Evolutionary conservation across 1,140 invertebrate genomes (phyloP), one percentile per base, ranked within the genome.

Genomic region (Ceratina japonica): DNA sequence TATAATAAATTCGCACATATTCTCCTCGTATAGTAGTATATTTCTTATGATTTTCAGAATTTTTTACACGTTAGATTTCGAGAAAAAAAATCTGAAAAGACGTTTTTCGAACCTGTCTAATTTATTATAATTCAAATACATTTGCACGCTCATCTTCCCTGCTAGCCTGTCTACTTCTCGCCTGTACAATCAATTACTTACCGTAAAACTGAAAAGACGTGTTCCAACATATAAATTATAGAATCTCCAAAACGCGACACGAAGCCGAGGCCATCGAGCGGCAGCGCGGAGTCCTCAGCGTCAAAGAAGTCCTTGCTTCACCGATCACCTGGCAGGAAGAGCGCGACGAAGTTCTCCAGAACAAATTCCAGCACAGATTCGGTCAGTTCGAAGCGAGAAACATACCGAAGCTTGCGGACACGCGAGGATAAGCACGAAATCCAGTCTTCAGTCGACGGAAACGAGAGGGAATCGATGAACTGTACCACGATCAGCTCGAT

Each of bases 401-500:
- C 66, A 15, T 3, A n/a, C 4, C 63, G n/a, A 1, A 12, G 27
- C 10, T 54, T 54, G 51, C 49, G 16, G 4, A 70, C n/a, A 51
- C 74, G 51, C 22, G 51, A 64, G 18, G 62, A 44, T 44, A 66
- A 31, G 24, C 65, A 4, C 8, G 18, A 66, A 18, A 52, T 37
- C 0, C 15, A 56, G 3, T 78, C 68, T 2, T 80, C 74, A 24
- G 37, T 56, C 31, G 74, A 86, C 20, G 72, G 61, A 3, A 44
- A 13, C n/a, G 76, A 75, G 15, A 56, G 66, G 16, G 77, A 87
- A 37, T 70, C 83, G 2, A 74, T 49, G n/a, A 84, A 79, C 56
- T 85, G 81, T 12, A 71, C 75, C 18, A 87, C 89, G 27, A 37
- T 27, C 10, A 88, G 82, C 22, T 85, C 87, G 2, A 86, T 87